phyloP scores from a whole-genome alignment of 1,140 invertebrate genomes.

The Drosophila bocqueti region DNA sequence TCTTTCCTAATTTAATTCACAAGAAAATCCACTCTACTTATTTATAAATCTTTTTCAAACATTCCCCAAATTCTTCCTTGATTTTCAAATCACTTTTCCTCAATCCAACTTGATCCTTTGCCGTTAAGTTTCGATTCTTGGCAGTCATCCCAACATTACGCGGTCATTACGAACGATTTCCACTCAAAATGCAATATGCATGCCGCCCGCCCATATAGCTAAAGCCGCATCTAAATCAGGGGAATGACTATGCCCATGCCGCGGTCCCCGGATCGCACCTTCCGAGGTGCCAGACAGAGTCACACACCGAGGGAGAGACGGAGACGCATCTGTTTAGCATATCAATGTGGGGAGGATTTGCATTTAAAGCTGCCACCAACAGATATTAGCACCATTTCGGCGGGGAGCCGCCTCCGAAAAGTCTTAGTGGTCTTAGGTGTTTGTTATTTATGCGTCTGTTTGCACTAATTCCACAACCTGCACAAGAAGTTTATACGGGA shows the following conservation, averaged over 20 bases:
- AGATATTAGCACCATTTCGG: constrained; percentile 64
- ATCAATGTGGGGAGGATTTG: constrained; percentile 74
- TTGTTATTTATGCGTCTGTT: constrained; percentile 79
- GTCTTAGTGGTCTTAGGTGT: constrained; percentile 59
- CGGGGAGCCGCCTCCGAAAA: constrained; percentile 38
- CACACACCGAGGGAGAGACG: constrained; percentile 40
- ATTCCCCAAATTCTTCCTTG: not conserved
- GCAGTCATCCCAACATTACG: constrained; percentile 25
- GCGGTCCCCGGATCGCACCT: not conserved
- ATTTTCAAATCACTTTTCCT: constrained; percentile 7
- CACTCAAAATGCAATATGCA: constrained; percentile 65
- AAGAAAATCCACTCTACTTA: not conserved
- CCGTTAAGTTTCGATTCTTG: constrained; percentile 21
- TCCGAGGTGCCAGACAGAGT: constrained; percentile 46
- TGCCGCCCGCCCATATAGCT: constrained; percentile 14
- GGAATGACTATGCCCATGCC: constrained; percentile 9
- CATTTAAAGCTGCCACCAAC: constrained; percentile 70
- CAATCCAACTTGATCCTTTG: constrained; percentile 19
- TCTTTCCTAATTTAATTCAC: too few relatives aligned
- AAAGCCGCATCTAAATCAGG: constrained; percentile 47
- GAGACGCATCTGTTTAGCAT: constrained; percentile 76
- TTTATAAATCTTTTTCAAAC: not conserved
- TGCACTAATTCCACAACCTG: constrained; percentile 66
- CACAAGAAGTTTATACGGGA: not conserved
- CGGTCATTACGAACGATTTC: constrained; percentile 27